Conservation (phyloP, 1,140 invertebrate species). For the Zaprionus vittiger region DNA sequence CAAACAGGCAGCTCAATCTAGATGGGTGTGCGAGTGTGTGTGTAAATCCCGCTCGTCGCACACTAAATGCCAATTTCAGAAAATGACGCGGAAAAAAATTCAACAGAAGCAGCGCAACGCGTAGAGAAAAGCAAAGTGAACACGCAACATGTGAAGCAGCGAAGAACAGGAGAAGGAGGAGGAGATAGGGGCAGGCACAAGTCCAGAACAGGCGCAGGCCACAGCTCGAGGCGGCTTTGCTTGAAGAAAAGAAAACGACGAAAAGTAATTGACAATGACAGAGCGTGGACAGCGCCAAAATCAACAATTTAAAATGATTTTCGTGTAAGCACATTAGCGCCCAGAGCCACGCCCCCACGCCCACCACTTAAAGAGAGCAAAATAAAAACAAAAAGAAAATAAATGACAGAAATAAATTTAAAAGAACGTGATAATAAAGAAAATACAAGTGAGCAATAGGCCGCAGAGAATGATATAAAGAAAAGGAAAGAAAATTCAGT, state of each 20-base stretch:
- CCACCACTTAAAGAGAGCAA: conserved; percentile 27
- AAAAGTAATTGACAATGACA: conserved; percentile 74
- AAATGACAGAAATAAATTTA: not conserved
- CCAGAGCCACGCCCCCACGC: not conserved
- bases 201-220: conserved; percentile 27
- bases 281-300: conserved; percentile 61
- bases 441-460: not conserved
- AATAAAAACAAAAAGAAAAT: conserved; percentile 2
- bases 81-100: conserved; percentile 78
- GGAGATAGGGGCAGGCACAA: not conserved
- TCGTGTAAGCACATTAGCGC: conserved; percentile 64
- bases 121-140: conserved; percentile 32
- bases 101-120: conserved; percentile 26
- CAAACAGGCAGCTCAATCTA: conserved; percentile 62
- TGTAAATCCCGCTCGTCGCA: conserved; percentile 78
- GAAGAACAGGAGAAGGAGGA: conserved; percentile 40
- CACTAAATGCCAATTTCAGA: conserved; percentile 82
- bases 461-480: not conserved
- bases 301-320: conserved; percentile 81
- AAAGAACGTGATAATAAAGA: not conserved
- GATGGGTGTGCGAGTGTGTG: conserved; percentile 31
- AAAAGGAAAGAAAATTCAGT: not conserved
- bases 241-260: conserved; percentile 20
- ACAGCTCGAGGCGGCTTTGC: conserved; percentile 54
- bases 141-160: conserved; percentile 49